Evolutionary conservation across 2,113 vertebrate genomes (phyloP).

Genomic region (Rhagologus leucostigma): DNA sequence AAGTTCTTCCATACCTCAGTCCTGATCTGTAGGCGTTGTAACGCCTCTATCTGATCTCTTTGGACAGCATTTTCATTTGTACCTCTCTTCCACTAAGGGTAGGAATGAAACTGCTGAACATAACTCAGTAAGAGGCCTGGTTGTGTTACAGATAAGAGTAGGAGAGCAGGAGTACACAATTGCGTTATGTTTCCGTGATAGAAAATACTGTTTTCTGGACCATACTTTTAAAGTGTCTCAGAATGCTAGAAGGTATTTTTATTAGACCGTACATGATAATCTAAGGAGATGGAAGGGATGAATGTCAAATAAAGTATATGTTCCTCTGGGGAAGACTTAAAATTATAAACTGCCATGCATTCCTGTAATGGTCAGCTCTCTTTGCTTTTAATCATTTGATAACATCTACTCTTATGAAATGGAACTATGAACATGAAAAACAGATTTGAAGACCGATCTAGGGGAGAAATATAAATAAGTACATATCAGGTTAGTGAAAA

Average conservation of each 20-base stretch:
- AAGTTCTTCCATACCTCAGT: not conserved
- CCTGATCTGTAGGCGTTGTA: not conserved
- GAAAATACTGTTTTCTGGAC: not conserved
- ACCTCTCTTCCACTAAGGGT: not conserved
- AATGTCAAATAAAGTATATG: not conserved
- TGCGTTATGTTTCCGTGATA: not conserved
- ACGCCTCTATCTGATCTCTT: not conserved
- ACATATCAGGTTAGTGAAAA: not conserved
- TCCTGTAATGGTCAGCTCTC: not conserved
- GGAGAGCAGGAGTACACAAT: not conserved
- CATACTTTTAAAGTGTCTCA: not conserved
- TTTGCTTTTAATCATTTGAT: not conserved
- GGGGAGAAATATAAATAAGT: not conserved
- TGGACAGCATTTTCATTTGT: not conserved
- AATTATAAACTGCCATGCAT: not conserved
- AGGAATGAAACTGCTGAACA: not conserved
- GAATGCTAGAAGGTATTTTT: not conserved
- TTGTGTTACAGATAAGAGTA: not conserved
- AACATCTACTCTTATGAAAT: not conserved
- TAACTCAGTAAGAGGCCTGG: not conserved
- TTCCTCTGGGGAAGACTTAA: not conserved
- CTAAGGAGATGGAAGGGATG: not conserved
- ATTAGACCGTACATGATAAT: not conserved
- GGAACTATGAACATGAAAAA: not conserved
- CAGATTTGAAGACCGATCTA: not conserved